These are phyloP conservation scores for Macrophya annulata DNA, from an alignment of 2,888 invertebrate genomes.

Conservation along the genomic window DNA sequence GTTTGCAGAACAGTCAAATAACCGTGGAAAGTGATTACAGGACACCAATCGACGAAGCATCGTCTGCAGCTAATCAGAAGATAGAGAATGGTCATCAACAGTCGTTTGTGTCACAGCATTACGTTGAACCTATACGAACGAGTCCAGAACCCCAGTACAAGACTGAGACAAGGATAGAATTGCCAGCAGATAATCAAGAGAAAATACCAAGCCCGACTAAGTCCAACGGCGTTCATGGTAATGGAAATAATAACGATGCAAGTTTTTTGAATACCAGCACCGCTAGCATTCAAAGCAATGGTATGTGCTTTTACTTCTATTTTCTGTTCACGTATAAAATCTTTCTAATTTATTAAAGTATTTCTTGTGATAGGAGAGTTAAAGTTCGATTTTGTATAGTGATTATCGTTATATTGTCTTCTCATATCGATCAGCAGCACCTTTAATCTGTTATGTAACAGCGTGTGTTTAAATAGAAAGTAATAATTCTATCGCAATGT, in stretches of 20 bases:
- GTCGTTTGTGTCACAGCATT: slow-evolving; percentile 74
- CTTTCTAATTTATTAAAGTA: not conserved
- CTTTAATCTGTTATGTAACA: not conserved
- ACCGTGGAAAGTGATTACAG: slow-evolving; percentile 55
- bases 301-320: slow-evolving; percentile 55
- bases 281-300: slow-evolving; percentile 73
- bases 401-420: not conserved
- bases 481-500: slow-evolving; percentile 59
- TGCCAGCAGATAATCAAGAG: slow-evolving; percentile 72
- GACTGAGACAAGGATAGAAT: slow-evolving; percentile 75
- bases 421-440: not conserved
- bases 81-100: slow-evolving; percentile 72
- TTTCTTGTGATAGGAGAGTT: not conserved
- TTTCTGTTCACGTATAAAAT: not conserved
- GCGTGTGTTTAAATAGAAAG: not conserved
- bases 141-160: slow-evolving; percentile 72
- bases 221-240: slow-evolving; percentile 75
- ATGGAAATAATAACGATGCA: slow-evolving; percentile 77
- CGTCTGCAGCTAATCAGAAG: slow-evolving; percentile 28
- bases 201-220: slow-evolving; percentile 69
- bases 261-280: slow-evolving; percentile 76
- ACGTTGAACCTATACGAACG: slow-evolving; percentile 72
- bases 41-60: slow-evolving; percentile 50
- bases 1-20: slow-evolving; percentile 62
- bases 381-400: not conserved